These are phyloP conservation scores for Drosophila sucinea DNA, from an alignment of 1,140 invertebrate species.

Conservation along the genomic window DNA sequence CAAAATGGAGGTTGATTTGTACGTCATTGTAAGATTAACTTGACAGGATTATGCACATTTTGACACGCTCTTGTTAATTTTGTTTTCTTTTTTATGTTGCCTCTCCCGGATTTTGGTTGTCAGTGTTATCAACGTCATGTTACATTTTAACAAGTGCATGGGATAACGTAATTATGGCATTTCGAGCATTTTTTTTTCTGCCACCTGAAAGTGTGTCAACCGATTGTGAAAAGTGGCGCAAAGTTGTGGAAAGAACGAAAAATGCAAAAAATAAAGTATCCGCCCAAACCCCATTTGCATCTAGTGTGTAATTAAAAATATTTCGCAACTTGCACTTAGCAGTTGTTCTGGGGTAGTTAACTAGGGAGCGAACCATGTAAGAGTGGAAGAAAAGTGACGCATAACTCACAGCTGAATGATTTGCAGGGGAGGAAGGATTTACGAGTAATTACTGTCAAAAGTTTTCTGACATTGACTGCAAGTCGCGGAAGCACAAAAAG, in stretches of 20 bases:
- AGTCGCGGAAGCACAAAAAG: background rate
- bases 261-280: too few species aligned
- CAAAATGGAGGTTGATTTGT: background rate
- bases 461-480: background rate
- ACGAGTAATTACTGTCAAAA: background rate
- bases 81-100: background rate
- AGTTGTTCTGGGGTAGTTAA: background rate
- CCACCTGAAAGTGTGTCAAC: slow-evolving; percentile 34
- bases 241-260: background rate
- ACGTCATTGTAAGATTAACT: background rate
- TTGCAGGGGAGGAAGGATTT: background rate
- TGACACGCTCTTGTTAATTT: slow-evolving; percentile 14
- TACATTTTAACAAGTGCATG: slow-evolving; percentile 15
- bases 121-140: slow-evolving; percentile 21
- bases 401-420: background rate
- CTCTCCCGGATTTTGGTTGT: slow-evolving; percentile 4
- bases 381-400: background rate
- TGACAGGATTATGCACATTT: background rate
- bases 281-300: background rate
- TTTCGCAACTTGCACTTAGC: slow-evolving; percentile 16
- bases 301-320: slow-evolving; percentile 33
- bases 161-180: slow-evolving; percentile 30
- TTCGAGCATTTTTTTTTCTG: slow-evolving; percentile 11
- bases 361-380: background rate
- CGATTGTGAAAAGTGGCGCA: slow-evolving; percentile 25